Base-by-base conservation (phyloP, 2,797 vertebrate species). In the Aldrovandia affinis region DNA sequence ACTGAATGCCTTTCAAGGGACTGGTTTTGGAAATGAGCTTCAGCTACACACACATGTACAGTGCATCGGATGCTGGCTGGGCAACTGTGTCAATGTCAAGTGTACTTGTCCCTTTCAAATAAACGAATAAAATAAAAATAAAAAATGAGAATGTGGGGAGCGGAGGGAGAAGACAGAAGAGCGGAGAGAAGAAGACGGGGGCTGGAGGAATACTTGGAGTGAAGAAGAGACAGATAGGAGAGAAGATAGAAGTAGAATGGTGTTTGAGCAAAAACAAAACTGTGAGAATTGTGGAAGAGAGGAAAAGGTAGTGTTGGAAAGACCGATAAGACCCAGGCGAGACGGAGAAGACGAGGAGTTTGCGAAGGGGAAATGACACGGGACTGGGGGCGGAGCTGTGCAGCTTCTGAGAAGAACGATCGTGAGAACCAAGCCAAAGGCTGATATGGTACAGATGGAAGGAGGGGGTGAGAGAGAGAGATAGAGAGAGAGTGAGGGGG, bases 401-500 rank as follows among this genome's bases (percentile, higher is more conserved):
- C 63, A 12, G 63, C 7, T 12, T 12, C 12, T 10, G 30, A 8
- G 14, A 12, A 30, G 0, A 65, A 33, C 28, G 3, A 63, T 63
- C 59, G 28, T 63, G 63, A 30, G 63, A 65, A 65, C 63, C 28
- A 33, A 65, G 63, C 63, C 63, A 65, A 65, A 30, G 63, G 10
- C 63, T 65, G 63, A 65, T 65, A 65, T 12, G 63, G n/a, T 30
- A 65, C 63, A 65, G 63, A 65, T 65, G 63, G n/a, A 65, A 30
- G 25, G 9, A 15, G 28, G 33, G 63, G 30, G 88, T 88, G 82
- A 85, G 77, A 82, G 25, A 78, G 54, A 47, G 86, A 87, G 77
- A 87, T 22, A 78, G 10, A 52, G 42, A 20, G 65, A 81, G 61
- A 65, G 14, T 54, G 70, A 81, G 36, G 36, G n/a, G n/a, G n/a